Evolutionary conservation across 1,140 invertebrate genomes (phyloP), one percentile per base, ranked within the genome.

Genomic region (Drosophila punjabiensis): DNA sequence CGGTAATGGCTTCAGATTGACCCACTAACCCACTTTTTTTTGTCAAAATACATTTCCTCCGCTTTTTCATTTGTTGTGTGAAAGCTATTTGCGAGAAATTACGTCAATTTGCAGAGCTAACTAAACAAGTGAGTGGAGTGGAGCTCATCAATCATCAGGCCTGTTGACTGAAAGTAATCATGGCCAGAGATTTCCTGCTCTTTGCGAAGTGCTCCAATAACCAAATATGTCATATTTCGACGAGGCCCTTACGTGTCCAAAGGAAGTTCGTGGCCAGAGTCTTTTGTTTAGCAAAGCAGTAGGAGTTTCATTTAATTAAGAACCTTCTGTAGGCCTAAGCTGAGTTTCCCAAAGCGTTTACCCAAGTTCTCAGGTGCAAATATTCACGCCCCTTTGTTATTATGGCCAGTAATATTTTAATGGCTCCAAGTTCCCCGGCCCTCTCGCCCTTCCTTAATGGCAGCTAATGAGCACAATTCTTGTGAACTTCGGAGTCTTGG

Each of bases 61-160:
- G 56, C 66, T 64, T 63, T 58, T 64, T 63, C n/a, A 58, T 48
- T 30, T 66, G 66, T 79, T 76, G 56, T 71, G 64, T 48, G 53
- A 64, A 65, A 70, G 81, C 63, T 50, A 65, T 69, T 79, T 74
- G 48, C 45, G n/a, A 63, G 45, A 89, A 84, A 89, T 81, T 84
- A 77, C 75, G 69, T 86, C 75, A 85, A 86, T 81, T 89, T 75
- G 69, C 53, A 35, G 41, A 58, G 64, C 50, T 48, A 74, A 82
- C 66, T 66, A 62, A 71, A 74, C 56, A 77, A 52, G 63, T 67
- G 63, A 53, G 52, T 41, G 37, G 37, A 62, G 62, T 35, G 24
- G 28, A 60, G 58, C 66, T 85, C 85, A 88, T 88, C 74, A 89
- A 89, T 88, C 85, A 89, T 75, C 56, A 52, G 69, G 35, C 63